Evolutionary conservation across 1,140 invertebrate species (phyloP).

Genomic region (Delia radicum): DNA sequence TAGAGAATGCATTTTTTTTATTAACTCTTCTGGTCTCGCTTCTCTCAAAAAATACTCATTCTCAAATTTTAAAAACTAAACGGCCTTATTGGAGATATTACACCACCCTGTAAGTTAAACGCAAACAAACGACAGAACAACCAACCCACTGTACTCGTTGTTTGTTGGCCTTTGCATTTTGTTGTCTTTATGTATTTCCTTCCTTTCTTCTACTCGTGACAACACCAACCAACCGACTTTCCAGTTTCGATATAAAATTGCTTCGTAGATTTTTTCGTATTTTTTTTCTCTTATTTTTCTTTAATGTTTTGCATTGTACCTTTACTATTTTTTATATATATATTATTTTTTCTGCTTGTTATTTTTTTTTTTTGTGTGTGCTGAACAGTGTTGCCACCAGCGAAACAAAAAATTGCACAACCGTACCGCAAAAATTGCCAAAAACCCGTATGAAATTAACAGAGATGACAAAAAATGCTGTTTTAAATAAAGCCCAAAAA

Average conservation of each 20-base stretch:
- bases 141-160: slow-evolving; percentile 19
- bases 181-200: neutral
- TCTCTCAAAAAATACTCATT: neutral
- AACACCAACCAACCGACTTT: neutral
- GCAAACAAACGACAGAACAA: neutral
- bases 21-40: neutral
- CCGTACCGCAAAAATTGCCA: no score
- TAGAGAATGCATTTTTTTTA: neutral
- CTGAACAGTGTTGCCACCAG: no score
- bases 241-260: slow-evolving; percentile 1
- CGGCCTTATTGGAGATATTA: neutral
- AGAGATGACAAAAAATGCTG: no score
- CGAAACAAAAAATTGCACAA: no score
- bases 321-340: neutral
- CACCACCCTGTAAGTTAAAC: neutral
- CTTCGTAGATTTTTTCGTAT: neutral
- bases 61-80: neutral
- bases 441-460: no score
- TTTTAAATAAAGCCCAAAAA: no score
- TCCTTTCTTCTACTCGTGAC: slow-evolving; percentile 4
- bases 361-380: no score
- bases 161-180: slow-evolving; percentile 12
- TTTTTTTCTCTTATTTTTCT: neutral
- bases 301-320: neutral
- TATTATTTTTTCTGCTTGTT: slow-evolving; percentile 4